A percentile compares a stretch with the other conserved stretches of the same genome.
phyloP scores from a whole-genome alignment of 2,797 vertebrate genomes.

The Melanotaenia parkinsoni region DNA sequence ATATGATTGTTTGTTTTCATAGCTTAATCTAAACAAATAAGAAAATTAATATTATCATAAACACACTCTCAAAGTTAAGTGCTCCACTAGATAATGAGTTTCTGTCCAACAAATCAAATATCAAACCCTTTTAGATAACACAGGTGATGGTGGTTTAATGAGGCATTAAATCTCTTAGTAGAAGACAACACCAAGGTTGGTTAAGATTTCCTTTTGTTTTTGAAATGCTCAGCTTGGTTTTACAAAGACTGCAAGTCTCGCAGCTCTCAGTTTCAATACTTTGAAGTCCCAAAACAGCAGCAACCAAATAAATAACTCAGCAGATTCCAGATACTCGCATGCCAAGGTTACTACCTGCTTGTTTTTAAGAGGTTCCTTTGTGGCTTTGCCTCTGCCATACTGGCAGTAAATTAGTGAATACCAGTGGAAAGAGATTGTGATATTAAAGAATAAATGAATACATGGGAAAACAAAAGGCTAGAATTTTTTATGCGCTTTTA shows the following conservation, averaged over 20 bases:
- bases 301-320: slow-evolving; percentile 32
- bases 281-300: slow-evolving; percentile 34
- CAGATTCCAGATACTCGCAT: slow-evolving; percentile 20
- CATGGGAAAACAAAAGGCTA: slow-evolving; percentile 19
- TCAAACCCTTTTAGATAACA: neutral
- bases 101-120: neutral
- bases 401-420: slow-evolving; percentile 24
- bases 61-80: neutral
- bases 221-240: slow-evolving; percentile 31
- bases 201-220: slow-evolving; percentile 27
- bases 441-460: slow-evolving; percentile 40
- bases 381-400: slow-evolving; percentile 39
- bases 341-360: slow-evolving; percentile 48
- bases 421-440: slow-evolving; percentile 14
- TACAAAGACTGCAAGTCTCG: slow-evolving; percentile 22
- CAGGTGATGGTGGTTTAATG: slow-evolving; percentile 21
- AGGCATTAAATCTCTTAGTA: slow-evolving; percentile 14
- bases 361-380: slow-evolving; percentile 52
- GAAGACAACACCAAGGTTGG: slow-evolving; percentile 25
- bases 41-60: neutral
- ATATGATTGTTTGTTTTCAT: neutral
- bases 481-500: slow-evolving; percentile 27
- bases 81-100: slow-evolving; percentile 23
- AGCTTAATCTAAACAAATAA: slow-evolving; percentile 15
- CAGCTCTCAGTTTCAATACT: slow-evolving; percentile 29